Base-by-base conservation (phyloP, 1,140 invertebrate genomes). In the Papilio polyxenes region DNA sequence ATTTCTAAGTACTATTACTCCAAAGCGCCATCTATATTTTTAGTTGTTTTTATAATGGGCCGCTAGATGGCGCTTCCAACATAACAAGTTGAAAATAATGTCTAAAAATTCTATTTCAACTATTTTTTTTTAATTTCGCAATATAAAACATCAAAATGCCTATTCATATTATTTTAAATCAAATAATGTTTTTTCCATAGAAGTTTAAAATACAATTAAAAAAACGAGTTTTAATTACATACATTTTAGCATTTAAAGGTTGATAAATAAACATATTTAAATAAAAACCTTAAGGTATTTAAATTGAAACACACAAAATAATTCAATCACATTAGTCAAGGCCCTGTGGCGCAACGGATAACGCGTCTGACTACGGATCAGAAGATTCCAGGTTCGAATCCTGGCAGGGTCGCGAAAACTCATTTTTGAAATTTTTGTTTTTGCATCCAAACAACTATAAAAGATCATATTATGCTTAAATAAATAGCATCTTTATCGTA, bases 291-390 rank as follows among this genome's bases (percentile, higher is more conserved):
- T 59, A 59, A 4, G 0, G 17, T 59, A 59, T 59, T 59, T 3
- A 20, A 59, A 9, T n/a, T 20, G 17, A 59, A 51, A 9, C 2
- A 59, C 17, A 59, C n/a, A 8, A n/a, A 59, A 9, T 59, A 59
- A 59, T 65, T 65, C 62, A 15, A 3, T 13, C 0, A 2, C 5
- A 31, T 0, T 10, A 0, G 3, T 20, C 74, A 75, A 49, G 74
- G 74, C 74, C 74, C 74, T 75, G 74, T 75, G 74, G 74, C 74
- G 74, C 74, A 75, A 75, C 74, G 74, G 74, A 75, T 75, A 75
- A 72, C 65, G 65, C 65, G 65, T 72, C 65, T 72, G 65, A 72
- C 65, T 72, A 72, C 75, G 44, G 44, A 76, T 76, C 75, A 49
- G 75, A 76, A 76, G 44, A 76, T 76, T 49, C 44, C 75, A 76